Base-by-base conservation (phyloP, 2,888 invertebrate genomes). In the Megamerina dolium region DNA sequence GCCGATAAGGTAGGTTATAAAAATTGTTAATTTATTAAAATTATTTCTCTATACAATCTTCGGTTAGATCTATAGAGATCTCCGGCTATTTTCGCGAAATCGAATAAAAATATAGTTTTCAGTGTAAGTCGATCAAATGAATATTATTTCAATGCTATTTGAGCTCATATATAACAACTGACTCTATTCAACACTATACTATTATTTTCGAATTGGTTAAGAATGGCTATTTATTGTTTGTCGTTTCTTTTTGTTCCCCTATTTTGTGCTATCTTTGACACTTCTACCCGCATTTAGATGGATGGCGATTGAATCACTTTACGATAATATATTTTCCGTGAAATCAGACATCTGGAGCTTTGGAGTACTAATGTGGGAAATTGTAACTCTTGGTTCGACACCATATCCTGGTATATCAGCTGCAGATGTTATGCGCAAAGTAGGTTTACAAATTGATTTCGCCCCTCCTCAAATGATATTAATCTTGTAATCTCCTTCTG, bases 291-390 rank as follows among this genome's bases (percentile, higher is more conserved):
- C n/a, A n/a, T n/a, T n/a, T n/a, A 80, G 93, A 67, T 95, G 95
- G 95, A 94, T 95, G 94, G 91, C 94, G 0, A 91, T 92, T 0
- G 95, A 95, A 63, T 91, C 93, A 2, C 78, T 95, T 2, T 91
- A 89, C 68, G 93, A 95, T 65, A 93, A 93, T 64, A 82, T 93
- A 62, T 95, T 92, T 73, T 90, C 92, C 10, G 83, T 87, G 2
- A 92, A 93, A 70, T 91, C 92, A 2, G 95, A 95, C 66, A 87
- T 94, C 33, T 95, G 94, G 94, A 92, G 93, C 58, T 95, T 93
- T 60, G 94, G 94, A 0, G 85, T 95, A 12, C 76, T 95, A 9
- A 81, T 94, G 60, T 96, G 95, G 95, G 95, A 95, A 73, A 90
- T 95, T 37, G 90, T 94, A 9, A 94, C 95, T 0, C 77, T 95